Base-by-base conservation (phyloP, 2,113 vertebrate genomes). In the Heliornis fulica region DNA sequence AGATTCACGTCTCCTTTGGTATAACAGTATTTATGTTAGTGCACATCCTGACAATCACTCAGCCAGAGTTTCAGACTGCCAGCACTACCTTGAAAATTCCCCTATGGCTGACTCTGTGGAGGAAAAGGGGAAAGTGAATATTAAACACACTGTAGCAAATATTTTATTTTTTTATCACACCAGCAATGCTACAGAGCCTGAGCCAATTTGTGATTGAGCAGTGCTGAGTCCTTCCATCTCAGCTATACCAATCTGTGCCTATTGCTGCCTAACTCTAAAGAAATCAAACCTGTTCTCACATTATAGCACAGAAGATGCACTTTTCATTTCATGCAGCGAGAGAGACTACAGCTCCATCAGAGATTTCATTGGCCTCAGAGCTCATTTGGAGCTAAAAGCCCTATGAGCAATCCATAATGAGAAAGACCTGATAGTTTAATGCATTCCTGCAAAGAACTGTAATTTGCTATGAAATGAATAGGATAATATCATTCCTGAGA, bases 311-410 rank as follows among this genome's bases (percentile, higher is more conserved):
- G 57, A 50, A 45, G 45, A 71, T 25, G 19, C 36, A 60, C 79
- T 95, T 86, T 45, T 45, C 89, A 78, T 46, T 75, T 51, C 79
- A 36, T 5, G 53, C 91, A 89, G 88, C 29, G 46, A 75, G 48
- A 66, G 82, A 92, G 83, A 22, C 70, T 77, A 60, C 85, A 86
- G 90, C 72, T 96, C 74, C 79, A 54, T 56, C 29, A 34, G 91
- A 94, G 94, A 45, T 83, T 87, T 75, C 56, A 20, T 11, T 46
- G 88, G 93, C 77, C 91, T 89, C 95, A 88, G 78, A 93, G 93
- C 88, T 96, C 85, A 89, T 96, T 74, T 92, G 87, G 77, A 95
- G 81, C 80, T 89, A 81, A 95, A 97, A 95, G 82, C 79, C 87
- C 69, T 64, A 31, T n/a, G 72, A 94, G 81, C 91, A 93, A 91